Percentiles rank a stretch among this genome's conserved stretches.
phyloP scores from a whole-genome alignment of 1,140 invertebrate genomes.

The Hylyphantes graminicola region DNA sequence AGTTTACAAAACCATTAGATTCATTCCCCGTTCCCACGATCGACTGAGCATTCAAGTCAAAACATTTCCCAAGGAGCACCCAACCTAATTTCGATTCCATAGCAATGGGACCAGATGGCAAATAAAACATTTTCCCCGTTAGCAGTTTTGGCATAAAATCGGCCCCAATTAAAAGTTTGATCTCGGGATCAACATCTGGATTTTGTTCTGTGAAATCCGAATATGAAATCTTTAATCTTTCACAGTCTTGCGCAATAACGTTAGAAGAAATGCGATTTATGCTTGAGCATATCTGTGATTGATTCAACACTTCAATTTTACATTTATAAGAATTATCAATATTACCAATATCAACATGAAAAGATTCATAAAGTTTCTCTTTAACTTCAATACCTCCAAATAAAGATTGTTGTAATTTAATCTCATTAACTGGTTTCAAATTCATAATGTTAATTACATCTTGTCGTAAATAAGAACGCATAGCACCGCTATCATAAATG shows the following conservation, averaged over 20 bases:
- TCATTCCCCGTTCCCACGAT: too few species aligned
- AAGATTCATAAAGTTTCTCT: constrained; percentile 2
- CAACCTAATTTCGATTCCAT: neutral
- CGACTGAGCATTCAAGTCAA: neutral
- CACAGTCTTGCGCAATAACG: neutral
- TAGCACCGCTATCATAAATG: constrained; percentile 2
- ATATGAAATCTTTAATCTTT: neutral
- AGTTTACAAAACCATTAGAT: too few species aligned
- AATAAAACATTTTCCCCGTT: constrained; percentile 15
- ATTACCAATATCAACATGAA: constrained; percentile 11
- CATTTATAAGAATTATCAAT: constrained; percentile 20
- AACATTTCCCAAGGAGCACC: constrained; percentile 24
- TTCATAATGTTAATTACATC: constrained; percentile 26
- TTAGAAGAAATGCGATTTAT: constrained; percentile 16
- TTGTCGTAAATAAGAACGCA: constrained; percentile 15
- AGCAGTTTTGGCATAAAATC: constrained; percentile 38
- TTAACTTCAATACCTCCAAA: constrained; percentile 19
- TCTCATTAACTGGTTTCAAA: neutral
- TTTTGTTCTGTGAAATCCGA: neutral
- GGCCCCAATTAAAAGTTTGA: constrained; percentile 31
- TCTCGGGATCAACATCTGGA: constrained; percentile 31
- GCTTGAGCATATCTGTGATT: constrained; percentile 17
- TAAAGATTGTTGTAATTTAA: constrained; percentile 24
- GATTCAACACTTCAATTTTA: constrained; percentile 25
- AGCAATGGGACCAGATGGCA: neutral